phyloP scores from a whole-genome alignment of 2,113 vertebrate species.

The Hippocampus zosterae region DNA sequence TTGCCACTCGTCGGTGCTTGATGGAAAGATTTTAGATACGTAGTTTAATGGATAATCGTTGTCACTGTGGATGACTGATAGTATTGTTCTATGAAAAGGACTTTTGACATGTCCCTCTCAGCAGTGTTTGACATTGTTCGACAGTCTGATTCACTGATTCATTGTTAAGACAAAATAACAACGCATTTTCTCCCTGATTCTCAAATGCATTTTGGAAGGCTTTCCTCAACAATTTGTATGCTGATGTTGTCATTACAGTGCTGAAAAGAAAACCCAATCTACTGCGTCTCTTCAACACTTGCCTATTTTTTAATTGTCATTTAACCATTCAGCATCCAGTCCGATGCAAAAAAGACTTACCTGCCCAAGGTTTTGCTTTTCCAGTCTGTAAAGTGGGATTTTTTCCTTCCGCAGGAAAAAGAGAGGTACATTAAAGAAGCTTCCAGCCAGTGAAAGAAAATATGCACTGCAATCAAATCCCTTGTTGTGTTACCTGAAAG shows the following conservation, averaged over 20 bases:
- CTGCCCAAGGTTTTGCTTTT: slow-evolving; percentile 92
- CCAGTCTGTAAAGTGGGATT: slow-evolving; percentile 93
- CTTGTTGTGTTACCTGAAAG: slow-evolving; percentile 83
- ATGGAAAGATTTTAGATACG: slow-evolving; percentile 14
- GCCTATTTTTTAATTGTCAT: slow-evolving; percentile 8
- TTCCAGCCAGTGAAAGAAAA: neutral
- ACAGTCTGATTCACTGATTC: slow-evolving; percentile 1
- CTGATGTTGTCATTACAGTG: neutral
- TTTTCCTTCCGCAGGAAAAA: slow-evolving; percentile 81
- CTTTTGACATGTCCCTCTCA: neutral
- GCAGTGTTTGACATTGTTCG: neutral
- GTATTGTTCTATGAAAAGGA: slow-evolving; percentile 7
- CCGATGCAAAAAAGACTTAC: slow-evolving; percentile 66
- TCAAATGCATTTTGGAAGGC: neutral
- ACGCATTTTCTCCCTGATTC: neutral
- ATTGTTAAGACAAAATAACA: slow-evolving; percentile 11
- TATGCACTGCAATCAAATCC: neutral
- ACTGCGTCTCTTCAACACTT: neutral
- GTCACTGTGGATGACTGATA: slow-evolving; percentile 9
- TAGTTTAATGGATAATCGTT: slow-evolving; percentile 16
- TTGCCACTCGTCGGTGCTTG: slow-evolving; percentile 24
- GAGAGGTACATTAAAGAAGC: slow-evolving; percentile 33
- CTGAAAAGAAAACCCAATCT: neutral
- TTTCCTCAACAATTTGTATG: neutral
- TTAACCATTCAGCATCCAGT: slow-evolving; percentile 7